Percentiles rank a stretch among this genome's conserved stretches.
Evolutionary conservation across 2,888 invertebrate species (phyloP).

Genomic region (Cantharis lateralis): DNA sequence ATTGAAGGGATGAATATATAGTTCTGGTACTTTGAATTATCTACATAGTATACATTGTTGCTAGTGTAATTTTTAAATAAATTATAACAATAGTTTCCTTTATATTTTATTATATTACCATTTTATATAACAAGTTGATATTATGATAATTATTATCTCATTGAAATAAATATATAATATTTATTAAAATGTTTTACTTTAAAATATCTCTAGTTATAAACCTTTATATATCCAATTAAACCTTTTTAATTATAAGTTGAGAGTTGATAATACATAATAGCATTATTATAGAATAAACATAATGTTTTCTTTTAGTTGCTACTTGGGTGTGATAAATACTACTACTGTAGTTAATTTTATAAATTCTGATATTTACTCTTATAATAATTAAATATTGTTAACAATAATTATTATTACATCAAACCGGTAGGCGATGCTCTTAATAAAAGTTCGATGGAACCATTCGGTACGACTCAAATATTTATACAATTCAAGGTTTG

Average conservation of each 20-base stretch:
- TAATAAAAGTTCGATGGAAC: conserved; percentile 36
- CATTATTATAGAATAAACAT: no score
- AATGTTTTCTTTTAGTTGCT: not conserved
- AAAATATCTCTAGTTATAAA: not conserved
- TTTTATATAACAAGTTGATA: no score
- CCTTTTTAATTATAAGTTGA: not conserved
- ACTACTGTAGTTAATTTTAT: not conserved
- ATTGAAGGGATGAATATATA: no score
- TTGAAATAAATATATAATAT: no score
- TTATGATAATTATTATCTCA: no score
- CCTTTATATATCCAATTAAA: not conserved
- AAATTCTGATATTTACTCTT: not conserved
- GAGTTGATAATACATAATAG: no score
- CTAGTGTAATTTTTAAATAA: no score
- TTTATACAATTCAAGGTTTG: conserved; percentile 39
- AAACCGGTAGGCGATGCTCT: conserved; percentile 32
- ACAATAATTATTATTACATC: not conserved
- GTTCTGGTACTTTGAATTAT: no score
- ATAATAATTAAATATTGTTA: not conserved
- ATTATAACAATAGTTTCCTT: no score
- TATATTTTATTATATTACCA: no score
- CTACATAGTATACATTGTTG: no score
- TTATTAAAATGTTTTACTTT: no score
- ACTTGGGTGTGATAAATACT: not conserved
- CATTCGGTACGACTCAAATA: conserved; percentile 38